Evolutionary conservation across 2,888 invertebrate species (phyloP).

Genomic region (Drosophila eohydei): DNA sequence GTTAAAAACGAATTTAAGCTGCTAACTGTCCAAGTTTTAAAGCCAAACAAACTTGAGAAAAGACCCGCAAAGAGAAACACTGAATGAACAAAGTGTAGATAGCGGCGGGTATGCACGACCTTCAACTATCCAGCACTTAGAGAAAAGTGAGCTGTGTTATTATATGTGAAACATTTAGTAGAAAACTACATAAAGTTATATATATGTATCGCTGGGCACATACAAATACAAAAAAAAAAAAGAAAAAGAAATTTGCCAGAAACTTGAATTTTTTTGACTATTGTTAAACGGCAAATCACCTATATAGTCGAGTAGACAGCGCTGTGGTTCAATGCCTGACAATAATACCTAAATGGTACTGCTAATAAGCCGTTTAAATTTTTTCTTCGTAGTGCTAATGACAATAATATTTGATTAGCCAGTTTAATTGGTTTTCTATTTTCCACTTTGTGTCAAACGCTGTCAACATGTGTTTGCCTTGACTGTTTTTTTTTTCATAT

Average conservation of each 20-base stretch:
- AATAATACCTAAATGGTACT: constrained; percentile 68
- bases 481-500: not conserved
- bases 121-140: not conserved
- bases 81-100: not conserved
- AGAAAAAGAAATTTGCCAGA: not conserved
- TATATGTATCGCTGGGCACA: too few species aligned
- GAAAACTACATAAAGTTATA: too few species aligned
- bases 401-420: constrained; percentile 82
- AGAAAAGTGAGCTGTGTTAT: not conserved
- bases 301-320: not conserved
- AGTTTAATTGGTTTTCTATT: constrained; percentile 75
- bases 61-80: not conserved
- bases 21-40: constrained; percentile 59
- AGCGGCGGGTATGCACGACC: not conserved
- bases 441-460: constrained; percentile 62
- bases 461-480: constrained; percentile 43
- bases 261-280: not conserved
- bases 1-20: constrained; percentile 70
- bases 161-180: too few species aligned
- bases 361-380: constrained; percentile 82
- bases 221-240: too few species aligned
- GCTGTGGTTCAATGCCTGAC: constrained; percentile 39
- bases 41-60: constrained; percentile 35
- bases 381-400: constrained; percentile 70
- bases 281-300: not conserved